Evolutionary conservation across 2,797 vertebrate genomes (phyloP).

Genomic region (Enteromius fasciolatus): DNA sequence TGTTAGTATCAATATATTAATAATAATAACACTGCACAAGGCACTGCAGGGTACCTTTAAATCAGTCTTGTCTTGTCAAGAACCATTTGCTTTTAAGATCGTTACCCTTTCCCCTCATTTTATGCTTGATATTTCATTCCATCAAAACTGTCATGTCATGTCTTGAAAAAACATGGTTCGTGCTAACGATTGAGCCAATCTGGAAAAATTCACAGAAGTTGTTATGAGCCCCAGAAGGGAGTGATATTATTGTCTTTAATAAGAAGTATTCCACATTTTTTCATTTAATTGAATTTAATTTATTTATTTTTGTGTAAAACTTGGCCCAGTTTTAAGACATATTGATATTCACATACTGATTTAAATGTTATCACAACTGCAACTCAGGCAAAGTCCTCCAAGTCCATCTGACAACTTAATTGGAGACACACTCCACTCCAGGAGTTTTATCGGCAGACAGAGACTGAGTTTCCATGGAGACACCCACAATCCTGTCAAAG

Average conservation of each 20-base stretch:
- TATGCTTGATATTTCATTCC: neutral
- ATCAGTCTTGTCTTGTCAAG: neutral
- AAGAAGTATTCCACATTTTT: neutral
- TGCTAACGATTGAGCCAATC: neutral
- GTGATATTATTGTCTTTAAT: neutral
- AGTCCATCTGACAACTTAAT: conserved; percentile 16
- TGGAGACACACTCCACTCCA: conserved; percentile 8
- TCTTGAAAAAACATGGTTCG: neutral
- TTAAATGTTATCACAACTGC: neutral
- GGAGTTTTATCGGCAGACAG: neutral
- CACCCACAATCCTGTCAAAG: conserved; percentile 26
- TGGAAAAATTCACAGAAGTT: neutral
- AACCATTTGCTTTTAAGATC: neutral
- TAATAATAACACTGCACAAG: too few species aligned
- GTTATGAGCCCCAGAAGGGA: neutral
- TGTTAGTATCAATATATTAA: too few species aligned
- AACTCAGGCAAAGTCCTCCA: neutral
- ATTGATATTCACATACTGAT: neutral
- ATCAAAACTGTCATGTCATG: neutral
- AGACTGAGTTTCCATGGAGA: conserved; percentile 32
- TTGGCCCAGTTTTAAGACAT: neutral
- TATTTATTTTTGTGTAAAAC: neutral
- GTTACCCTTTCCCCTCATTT: neutral
- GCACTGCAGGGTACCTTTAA: neutral
- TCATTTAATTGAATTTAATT: too few species aligned